These are phyloP conservation scores for Cricetomys ansorgei DNA, from an alignment of 2,113 vertebrate genomes.

Conservation along the genomic window DNA sequence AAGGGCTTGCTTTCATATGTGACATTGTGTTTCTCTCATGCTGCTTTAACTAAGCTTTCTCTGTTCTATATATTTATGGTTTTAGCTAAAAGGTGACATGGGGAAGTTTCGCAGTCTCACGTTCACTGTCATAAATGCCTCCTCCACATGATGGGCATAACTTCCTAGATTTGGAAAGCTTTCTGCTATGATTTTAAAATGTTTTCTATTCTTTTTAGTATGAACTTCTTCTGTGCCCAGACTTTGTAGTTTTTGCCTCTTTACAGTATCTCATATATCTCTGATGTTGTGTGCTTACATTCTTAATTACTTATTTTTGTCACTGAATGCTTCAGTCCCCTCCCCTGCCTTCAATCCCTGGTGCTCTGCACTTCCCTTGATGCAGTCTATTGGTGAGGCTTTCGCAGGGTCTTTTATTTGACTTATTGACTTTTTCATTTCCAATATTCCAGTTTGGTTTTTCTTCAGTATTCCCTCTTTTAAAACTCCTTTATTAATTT, in stretches of 20 bases:
- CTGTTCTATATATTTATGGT: not conserved
- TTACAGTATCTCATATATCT: not conserved
- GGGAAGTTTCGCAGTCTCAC: not conserved
- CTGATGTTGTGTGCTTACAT: not conserved
- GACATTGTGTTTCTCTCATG: not conserved
- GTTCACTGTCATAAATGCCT: not conserved
- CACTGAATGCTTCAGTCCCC: not conserved
- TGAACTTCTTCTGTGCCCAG: not conserved
- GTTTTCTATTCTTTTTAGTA: not conserved
- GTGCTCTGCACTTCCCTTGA: not conserved
- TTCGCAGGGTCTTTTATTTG: not conserved
- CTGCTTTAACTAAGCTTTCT: not conserved
- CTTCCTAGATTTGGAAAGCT: not conserved
- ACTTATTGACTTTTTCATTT: not conserved
- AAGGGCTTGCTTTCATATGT: not conserved
- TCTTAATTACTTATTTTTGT: not conserved
- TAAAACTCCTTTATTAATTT: not conserved
- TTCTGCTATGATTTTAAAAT: not conserved
- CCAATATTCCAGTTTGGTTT: not conserved
- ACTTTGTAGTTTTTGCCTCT: not conserved
- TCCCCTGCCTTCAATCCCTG: not conserved
- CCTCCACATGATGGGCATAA: not conserved
- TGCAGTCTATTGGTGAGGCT: not conserved
- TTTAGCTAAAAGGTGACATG: not conserved
- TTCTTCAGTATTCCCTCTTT: not conserved